Conservation (phyloP, 2,888 invertebrate species). For the Sepioteuthis lessoniana region DNA sequence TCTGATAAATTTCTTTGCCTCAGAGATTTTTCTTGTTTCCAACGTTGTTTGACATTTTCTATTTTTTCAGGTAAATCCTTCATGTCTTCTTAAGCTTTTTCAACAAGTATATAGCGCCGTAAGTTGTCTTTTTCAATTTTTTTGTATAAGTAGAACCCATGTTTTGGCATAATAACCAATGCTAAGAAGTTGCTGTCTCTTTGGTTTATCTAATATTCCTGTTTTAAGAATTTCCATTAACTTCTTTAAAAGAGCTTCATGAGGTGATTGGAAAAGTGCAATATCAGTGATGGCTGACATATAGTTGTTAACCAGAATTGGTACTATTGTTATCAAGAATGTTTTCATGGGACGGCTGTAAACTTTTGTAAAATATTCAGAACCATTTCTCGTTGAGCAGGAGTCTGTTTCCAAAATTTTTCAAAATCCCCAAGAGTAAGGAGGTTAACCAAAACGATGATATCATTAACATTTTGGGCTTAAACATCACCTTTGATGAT, state of each 20-base stretch:
- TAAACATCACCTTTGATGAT: background rate
- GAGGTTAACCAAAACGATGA: background rate
- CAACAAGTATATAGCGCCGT: background rate
- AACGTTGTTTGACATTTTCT: background rate
- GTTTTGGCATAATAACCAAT: background rate
- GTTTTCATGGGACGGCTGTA: background rate
- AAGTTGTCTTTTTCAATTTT: background rate
- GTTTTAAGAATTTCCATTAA: background rate
- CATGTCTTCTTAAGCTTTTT: background rate
- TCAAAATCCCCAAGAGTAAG: background rate
- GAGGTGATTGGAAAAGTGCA: background rate
- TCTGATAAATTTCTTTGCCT: background rate
- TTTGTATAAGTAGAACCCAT: background rate
- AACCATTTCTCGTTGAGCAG: background rate
- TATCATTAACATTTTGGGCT: background rate
- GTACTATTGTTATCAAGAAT: background rate
- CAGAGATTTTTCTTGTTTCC: background rate
- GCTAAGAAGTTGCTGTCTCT: background rate
- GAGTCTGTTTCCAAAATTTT: background rate
- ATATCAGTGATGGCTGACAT: background rate
- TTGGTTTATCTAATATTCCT: background rate
- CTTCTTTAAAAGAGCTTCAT: background rate
- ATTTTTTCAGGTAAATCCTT: background rate
- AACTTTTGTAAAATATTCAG: background rate
- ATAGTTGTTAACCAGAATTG: background rate